Evolutionary conservation across 2,797 vertebrate genomes (phyloP), one percentile per base, ranked within the genome.

Genomic region (Chaetodon trifasciatus): DNA sequence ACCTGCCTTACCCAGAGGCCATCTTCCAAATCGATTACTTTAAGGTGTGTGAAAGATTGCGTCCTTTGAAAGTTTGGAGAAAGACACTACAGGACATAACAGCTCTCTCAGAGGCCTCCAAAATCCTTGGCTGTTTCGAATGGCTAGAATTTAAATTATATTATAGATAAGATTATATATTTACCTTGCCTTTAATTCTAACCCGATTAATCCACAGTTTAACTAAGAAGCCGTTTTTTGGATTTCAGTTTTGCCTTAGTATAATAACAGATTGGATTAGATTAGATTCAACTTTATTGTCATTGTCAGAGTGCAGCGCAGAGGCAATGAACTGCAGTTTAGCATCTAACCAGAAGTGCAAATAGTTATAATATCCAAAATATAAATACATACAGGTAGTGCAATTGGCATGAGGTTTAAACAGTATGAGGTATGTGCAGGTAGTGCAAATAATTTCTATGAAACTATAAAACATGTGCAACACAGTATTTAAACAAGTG

Each of bases 11-110:
- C 79, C 97, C 97, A 0, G 97, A 98, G 87, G 97, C 97, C 90
- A 98, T 98, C 79, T 98, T 98, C 83, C 97, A 98, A 89, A 96
- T 97, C 7, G 94, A 96, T 87, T 98, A 97, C 85, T 98, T 98
- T 80, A 96, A 97, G 96, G 97, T 98, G 55, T 62, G 83, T 55
- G 46, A 37, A 57, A 61, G 6, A 32, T 46, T 64, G 5, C 10
- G 44, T 37, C 42, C 3, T 62, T 55, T 50, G 12, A 52, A 28
- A 24, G 3, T 44, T 57, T 63, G 24, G 74, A 49, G n/a, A 28
- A 24, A 2, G 9, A 61, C 12, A 35, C 3, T 8, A 11, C 16
- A 37, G 44, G 10, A 1, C 19, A 4, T 49, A 53, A 46, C 6
- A 2, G 5, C 8, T 77, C 53, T 42, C 23, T 16, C 13, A 0